Conservation (phyloP, 2,797 vertebrate genomes). For the Mus minutoides region DNA sequence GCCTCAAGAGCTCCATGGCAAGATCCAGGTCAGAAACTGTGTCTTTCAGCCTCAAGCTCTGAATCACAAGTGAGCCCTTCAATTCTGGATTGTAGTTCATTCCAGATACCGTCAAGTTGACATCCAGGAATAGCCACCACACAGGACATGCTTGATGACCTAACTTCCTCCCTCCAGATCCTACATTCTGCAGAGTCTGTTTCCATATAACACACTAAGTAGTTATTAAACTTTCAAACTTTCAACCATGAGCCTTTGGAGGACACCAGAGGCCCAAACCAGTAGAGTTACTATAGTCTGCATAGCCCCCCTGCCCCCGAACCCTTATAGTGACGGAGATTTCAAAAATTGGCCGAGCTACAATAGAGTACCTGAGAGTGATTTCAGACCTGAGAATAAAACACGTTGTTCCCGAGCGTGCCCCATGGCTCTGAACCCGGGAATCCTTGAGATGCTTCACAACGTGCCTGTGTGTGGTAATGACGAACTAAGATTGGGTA, state of each 20-base stretch:
- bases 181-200: not conserved
- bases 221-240: not conserved
- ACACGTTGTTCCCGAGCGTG: not conserved
- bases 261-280: not conserved
- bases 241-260: not conserved
- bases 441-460: not conserved
- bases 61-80: not conserved
- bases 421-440: not conserved
- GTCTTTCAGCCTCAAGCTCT: not conserved
- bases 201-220: not conserved
- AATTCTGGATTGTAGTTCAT: not conserved
- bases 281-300: not conserved
- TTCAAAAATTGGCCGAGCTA: not conserved
- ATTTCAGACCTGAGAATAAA: not conserved
- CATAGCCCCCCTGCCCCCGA: fast-evolving
- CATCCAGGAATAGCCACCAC: not conserved
- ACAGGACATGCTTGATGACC: not conserved
- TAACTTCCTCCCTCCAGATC: not conserved
- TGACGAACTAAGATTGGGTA: not conserved
- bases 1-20: not conserved
- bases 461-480: too few species aligned
- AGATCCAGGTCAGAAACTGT: not conserved
- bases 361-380: not conserved
- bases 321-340: not conserved
- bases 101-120: not conserved